Conservation (phyloP, 2,113 vertebrate genomes). For the Proteles cristata region DNA sequence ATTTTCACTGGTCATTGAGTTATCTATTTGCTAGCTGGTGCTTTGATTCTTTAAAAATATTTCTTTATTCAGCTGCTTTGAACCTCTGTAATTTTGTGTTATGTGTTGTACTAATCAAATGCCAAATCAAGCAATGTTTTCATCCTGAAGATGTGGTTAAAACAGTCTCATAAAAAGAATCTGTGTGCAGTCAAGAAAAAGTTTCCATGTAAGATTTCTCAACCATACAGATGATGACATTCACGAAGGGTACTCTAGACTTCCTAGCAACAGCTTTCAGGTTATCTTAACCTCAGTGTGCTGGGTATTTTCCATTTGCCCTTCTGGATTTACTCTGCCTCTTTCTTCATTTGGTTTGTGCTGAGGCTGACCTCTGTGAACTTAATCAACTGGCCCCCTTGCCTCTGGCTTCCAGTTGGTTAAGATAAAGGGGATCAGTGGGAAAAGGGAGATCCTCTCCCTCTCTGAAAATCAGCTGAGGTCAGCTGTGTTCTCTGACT, state of each 20-base stretch:
- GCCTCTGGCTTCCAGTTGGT: not conserved
- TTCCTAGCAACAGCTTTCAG: not conserved
- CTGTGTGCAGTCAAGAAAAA: not conserved
- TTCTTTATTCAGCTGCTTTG: slow-evolving; percentile 49
- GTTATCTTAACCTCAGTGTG: not conserved
- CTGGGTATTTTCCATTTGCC: not conserved
- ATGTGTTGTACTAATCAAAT: slow-evolving; percentile 23
- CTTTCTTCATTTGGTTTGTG: not conserved
- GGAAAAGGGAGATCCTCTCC: not conserved
- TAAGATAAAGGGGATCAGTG: not conserved
- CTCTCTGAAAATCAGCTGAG: not conserved
- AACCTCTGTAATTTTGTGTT: slow-evolving; percentile 20
- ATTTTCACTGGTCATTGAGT: slow-evolving; percentile 36
- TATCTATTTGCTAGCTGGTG: slow-evolving; percentile 5
- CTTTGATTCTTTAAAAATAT: not conserved
- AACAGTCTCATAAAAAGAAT: not conserved
- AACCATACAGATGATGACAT: not conserved
- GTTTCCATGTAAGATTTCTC: not conserved
- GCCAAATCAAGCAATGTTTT: not conserved
- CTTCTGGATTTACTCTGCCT: not conserved
- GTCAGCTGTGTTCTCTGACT: not conserved
- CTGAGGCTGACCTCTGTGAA: not conserved
- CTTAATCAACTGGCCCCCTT: not conserved
- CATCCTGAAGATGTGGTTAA: not conserved
- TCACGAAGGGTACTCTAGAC: not conserved